These are phyloP conservation scores for Megalonaias nervosa DNA, from an alignment of 1,140 invertebrate species.

Conservation along the genomic window DNA sequence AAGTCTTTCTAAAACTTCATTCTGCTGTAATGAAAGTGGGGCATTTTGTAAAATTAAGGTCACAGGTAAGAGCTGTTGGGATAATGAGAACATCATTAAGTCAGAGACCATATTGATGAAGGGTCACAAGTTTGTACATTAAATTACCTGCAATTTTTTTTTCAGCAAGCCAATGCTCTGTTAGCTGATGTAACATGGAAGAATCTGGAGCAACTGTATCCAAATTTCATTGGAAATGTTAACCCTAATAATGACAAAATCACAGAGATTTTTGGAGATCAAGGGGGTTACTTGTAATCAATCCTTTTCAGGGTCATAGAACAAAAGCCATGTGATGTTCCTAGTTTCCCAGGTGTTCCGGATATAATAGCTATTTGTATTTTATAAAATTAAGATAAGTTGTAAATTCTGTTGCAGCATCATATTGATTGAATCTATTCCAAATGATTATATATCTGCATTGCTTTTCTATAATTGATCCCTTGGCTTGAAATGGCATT, in stretches of 20 bases:
- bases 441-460: too few relatives aligned
- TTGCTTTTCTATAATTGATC: too few relatives aligned
- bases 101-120: background rate
- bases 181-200: constrained; percentile 22
- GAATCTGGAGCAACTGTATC: constrained; percentile 13
- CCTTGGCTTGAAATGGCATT: too few relatives aligned
- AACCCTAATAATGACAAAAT: constrained; percentile 28
- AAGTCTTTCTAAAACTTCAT: background rate
- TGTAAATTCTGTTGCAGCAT: too few relatives aligned
- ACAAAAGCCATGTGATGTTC: too few relatives aligned
- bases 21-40: background rate
- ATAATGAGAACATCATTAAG: background rate
- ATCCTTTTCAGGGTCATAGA: too few relatives aligned
- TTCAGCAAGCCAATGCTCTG: constrained; percentile 20
- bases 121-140: background rate
- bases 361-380: too few relatives aligned
- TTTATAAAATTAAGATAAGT: too few relatives aligned
- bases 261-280: constrained; percentile 20
- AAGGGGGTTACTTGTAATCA: constrained; percentile 26
- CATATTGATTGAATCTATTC: too few relatives aligned
- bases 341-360: too few relatives aligned
- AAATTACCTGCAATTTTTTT: background rate
- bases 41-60: background rate
- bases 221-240: constrained; percentile 17
- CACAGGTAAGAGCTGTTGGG: background rate